These are phyloP conservation scores for Sitta europaea DNA, from an alignment of 2,113 vertebrate species.

Conservation along the genomic window DNA sequence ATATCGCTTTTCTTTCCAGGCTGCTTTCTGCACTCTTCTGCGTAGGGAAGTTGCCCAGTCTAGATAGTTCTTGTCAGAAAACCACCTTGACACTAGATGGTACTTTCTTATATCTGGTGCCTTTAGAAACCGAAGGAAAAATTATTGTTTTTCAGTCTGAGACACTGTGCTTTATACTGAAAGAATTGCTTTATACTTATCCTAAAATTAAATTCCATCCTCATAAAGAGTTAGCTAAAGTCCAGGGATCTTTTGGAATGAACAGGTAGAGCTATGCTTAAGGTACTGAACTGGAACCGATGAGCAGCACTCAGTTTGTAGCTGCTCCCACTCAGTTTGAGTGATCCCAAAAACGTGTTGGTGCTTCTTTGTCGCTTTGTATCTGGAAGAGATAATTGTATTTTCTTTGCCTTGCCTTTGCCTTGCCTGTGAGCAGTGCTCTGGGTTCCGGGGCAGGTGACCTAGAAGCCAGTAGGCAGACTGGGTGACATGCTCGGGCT, in stretches of 20 bases:
- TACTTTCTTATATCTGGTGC: neutral
- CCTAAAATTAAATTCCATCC: neutral
- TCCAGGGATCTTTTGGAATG: neutral
- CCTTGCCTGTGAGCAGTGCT: neutral
- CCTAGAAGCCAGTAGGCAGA: neutral
- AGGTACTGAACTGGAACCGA: neutral
- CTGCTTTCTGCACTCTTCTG: neutral
- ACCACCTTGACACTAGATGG: neutral
- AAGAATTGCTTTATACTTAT: neutral
- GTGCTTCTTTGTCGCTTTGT: accelerated
- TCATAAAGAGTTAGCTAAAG: neutral
- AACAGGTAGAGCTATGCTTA: neutral
- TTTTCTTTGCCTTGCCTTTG: too few species aligned
- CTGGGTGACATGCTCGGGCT: neutral
- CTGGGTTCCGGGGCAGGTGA: neutral
- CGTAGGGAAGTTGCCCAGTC: neutral
- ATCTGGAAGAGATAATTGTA: neutral
- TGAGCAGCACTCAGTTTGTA: neutral
- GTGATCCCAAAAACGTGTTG: neutral
- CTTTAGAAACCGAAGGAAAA: neutral
- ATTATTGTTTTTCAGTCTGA: neutral
- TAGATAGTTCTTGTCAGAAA: neutral
- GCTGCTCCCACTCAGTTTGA: too few species aligned
- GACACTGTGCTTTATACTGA: neutral
- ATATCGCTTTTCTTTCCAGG: neutral